These are phyloP conservation scores for Xanthia togata DNA, from an alignment of 2,888 invertebrate species.

Conservation along the genomic window DNA sequence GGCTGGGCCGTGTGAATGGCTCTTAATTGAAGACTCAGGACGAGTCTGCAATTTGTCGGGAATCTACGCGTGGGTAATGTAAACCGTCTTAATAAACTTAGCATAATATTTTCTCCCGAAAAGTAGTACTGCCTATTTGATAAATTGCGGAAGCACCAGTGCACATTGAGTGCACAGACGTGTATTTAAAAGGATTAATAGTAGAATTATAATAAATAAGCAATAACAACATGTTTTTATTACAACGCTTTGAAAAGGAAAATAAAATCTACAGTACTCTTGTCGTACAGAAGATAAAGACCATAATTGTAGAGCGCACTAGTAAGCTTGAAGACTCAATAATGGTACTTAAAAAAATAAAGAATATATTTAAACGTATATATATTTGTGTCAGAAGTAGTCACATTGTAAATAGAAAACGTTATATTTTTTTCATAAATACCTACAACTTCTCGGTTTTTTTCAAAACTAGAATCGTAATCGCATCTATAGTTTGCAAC, in stretches of 20 bases:
- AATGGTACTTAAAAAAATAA: slow-evolving; percentile 1
- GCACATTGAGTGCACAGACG: slow-evolving; percentile 9
- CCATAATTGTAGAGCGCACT: background rate
- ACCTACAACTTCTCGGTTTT: background rate
- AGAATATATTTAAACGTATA: background rate
- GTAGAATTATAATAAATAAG: background rate
- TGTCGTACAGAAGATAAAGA: background rate
- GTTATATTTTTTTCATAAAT: no score
- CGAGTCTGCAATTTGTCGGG: slow-evolving; percentile 29
- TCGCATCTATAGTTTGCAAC: slow-evolving; percentile 6
- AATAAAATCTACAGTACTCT: background rate
- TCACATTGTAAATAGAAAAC: background rate
- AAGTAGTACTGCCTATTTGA: background rate
- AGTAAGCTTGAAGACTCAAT: background rate
- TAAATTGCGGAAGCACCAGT: background rate
- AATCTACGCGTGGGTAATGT: background rate
- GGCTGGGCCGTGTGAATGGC: slow-evolving; percentile 39
- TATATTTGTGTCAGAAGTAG: background rate
- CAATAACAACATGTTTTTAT: slow-evolving; percentile 5
- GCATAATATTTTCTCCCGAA: slow-evolving; percentile 15
- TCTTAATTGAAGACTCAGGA: slow-evolving; percentile 25
- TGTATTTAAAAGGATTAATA: slow-evolving; percentile 10
- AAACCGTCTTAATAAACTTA: slow-evolving; percentile 9
- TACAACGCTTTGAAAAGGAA: background rate
- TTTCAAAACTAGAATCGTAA: slow-evolving; percentile 23